Evolutionary conservation across 2,113 vertebrate genomes (phyloP), one percentile per base, ranked within the genome.

Genomic region (Cynoglossus semilaevis): DNA sequence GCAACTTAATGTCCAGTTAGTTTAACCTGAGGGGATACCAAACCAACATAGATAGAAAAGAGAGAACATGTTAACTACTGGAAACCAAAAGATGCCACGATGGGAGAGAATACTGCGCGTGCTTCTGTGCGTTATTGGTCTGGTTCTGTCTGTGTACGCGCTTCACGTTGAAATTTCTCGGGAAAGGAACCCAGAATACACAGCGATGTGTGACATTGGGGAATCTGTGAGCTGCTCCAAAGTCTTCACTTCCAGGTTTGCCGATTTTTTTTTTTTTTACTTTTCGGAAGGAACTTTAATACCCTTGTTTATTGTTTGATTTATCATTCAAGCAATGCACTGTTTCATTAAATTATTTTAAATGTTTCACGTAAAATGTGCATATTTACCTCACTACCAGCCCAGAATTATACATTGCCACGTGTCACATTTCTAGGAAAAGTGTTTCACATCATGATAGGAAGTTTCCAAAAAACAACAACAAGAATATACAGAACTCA

Each of bases 231-330:
- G 92, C 90, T 94, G 93, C 87, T 94, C 93, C 54, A 92, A 90
- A 51, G 92, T 93, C 11, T 94, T 94, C 52, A 92, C 90, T 15
- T 94, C 92, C 77, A 93, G 92, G 93, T 94, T n/a, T n/a, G n/a
- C n/a, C n/a, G n/a, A n/a, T n/a, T n/a, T n/a, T n/a, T n/a, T n/a
- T n/a, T n/a, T n/a, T n/a, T n/a, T n/a, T n/a, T n/a, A n/a, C n/a
- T n/a, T n/a, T n/a, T n/a, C n/a, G n/a, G n/a, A n/a, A n/a, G n/a
- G n/a, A n/a, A n/a, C n/a, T n/a, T n/a, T n/a, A n/a, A n/a, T n/a
- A n/a, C n/a, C n/a, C n/a, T n/a, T n/a, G n/a, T n/a, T n/a, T n/a
- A n/a, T n/a, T n/a, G n/a, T n/a, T n/a, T n/a, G n/a, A n/a, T n/a
- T n/a, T n/a, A n/a, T n/a, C n/a, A n/a, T n/a, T n/a, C n/a, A n/a